Evolutionary conservation across 2,113 vertebrate species (phyloP), one percentile per base, ranked within the genome.

Genomic region (Verasper variegatus): DNA sequence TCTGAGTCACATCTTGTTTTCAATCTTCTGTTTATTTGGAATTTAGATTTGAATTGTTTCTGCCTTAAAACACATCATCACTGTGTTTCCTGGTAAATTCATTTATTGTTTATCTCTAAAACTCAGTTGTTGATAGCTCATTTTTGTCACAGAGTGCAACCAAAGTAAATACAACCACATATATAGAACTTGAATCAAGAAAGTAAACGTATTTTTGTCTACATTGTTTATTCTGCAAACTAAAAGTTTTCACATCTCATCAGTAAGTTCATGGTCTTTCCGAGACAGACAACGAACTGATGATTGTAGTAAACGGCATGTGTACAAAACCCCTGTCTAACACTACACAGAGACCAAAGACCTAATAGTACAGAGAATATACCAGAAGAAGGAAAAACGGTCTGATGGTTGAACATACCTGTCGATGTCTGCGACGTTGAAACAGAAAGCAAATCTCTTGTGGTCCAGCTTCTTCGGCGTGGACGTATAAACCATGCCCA

Each of bases 381-480:
- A 56, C 10, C 27, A 31, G 27, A 5, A 31, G 8, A 35, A 60
- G 57, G 8, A 35, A 8, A 56, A 11, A 2, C 23, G 6, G 12
- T 27, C 23, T 20, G 20, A 20, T 13, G 13, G 3, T 1, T 51
- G 13, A 68, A 60, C 47, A 1, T 76, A 94, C 94, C 94, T 95
- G 56, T 95, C 94, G 1, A 95, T 87, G 66, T 82, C 69, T 26
- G 80, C 85, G 0, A 94, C 93, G 6, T 75, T 89, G 10, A 95
- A 82, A 71, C 74, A 95, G 85, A 93, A 95, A 0, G 87, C 68
- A n/a, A 82, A 92, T 52, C 93, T 91, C 80, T 94, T 94, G 74
- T 91, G 79, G 78, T 95, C 94, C 85, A 95, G 66, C 14, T 68
- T 78, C 57, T 80, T 94, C 0, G 94, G 94, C 0, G 94, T 95